Conservation (phyloP, 2,113 vertebrate genomes). For the Malurus cyaneus region DNA sequence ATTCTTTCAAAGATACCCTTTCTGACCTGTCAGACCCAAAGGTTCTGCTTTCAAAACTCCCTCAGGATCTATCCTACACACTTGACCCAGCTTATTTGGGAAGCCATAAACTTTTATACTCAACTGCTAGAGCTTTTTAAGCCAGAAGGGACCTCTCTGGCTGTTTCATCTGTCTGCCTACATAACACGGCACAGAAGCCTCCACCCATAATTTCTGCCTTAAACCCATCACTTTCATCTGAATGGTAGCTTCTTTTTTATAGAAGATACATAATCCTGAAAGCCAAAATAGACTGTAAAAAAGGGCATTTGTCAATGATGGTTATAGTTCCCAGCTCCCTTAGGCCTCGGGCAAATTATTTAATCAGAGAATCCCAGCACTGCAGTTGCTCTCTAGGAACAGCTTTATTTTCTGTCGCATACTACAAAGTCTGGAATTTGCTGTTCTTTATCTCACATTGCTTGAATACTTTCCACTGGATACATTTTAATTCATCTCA, state of each 20-base stretch:
- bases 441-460: background rate
- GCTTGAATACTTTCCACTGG: background rate
- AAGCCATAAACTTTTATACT: background rate
- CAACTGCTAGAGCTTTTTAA: background rate
- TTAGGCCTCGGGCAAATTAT: background rate
- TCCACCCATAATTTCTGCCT: background rate
- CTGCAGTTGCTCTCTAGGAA: background rate
- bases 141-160: background rate
- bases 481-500: background rate
- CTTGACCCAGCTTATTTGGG: background rate
- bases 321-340: background rate
- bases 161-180: background rate
- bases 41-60: background rate
- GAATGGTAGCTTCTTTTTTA: background rate
- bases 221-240: background rate
- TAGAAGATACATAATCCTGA: background rate
- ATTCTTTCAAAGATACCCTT: background rate
- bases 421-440: background rate
- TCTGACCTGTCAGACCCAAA: background rate
- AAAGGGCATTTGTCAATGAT: background rate
- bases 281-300: background rate
- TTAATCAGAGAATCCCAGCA: background rate
- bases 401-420: background rate
- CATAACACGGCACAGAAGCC: background rate
- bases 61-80: background rate